Evolutionary conservation across 2,888 invertebrate species (phyloP).

Genomic region (Tromatobia lineatoria): DNA sequence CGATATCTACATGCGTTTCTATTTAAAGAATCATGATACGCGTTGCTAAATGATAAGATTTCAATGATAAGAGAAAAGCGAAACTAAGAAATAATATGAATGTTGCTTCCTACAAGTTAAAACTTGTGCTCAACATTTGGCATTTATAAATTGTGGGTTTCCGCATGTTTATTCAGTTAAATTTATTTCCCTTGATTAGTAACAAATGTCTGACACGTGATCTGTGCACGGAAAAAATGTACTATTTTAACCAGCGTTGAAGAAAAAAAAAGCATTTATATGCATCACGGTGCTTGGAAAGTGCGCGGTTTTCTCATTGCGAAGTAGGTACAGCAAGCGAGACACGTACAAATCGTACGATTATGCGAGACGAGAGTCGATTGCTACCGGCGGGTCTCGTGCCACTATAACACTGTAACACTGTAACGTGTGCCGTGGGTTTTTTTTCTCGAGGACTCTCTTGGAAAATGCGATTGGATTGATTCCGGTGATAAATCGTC

Average conservation of each 20-base stretch:
- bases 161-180: background rate
- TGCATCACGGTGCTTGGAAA: conserved; percentile 47
- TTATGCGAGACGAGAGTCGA: conserved; percentile 78
- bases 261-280: conserved; percentile 36
- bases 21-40: background rate
- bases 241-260: too few relatives aligned
- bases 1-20: background rate
- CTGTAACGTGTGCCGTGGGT: conserved; percentile 1
- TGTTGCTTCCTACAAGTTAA: background rate
- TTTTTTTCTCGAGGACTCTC: conserved; percentile 56
- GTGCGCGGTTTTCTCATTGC: conserved; percentile 62
- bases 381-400: conserved; percentile 57
- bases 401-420: conserved; percentile 38
- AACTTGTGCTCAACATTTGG: background rate
- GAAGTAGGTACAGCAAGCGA: conserved; percentile 54
- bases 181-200: conserved; percentile 8
- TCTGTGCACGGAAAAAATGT: background rate
- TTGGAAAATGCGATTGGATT: conserved; percentile 79
- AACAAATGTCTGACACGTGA: background rate
- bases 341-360: conserved; percentile 80
- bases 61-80: background rate
- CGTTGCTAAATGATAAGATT: background rate
- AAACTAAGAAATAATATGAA: background rate
- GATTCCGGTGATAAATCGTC: conserved; percentile 79
- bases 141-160: background rate